Conservation (phyloP, 2,113 vertebrate genomes). For the Coregonus clupeaformis region DNA sequence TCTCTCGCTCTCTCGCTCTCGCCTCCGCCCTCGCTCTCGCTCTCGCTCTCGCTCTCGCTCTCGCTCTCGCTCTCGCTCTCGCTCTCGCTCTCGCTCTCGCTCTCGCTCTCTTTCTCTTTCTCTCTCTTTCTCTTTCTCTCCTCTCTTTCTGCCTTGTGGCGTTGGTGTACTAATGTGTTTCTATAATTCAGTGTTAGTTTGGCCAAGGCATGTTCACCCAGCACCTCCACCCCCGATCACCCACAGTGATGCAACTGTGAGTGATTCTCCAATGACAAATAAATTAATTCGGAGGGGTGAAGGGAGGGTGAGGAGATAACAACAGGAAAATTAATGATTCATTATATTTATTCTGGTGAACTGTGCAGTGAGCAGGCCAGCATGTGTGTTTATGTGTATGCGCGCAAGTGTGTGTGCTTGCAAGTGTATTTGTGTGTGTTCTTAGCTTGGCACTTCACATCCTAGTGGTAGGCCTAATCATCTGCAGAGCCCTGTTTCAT, state of each 20-base stretch:
- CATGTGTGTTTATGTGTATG: too few species aligned
- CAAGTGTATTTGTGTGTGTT: too few species aligned
- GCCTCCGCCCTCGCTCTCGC: too few species aligned
- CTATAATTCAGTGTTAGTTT: conserved; percentile 29
- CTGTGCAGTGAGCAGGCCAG: background rate
- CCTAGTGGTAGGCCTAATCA: too few species aligned
- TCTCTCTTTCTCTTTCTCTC: background rate
- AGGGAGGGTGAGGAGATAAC: background rate
- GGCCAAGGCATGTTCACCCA: conserved; percentile 6
- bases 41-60: background rate
- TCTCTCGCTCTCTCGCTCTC: background rate
- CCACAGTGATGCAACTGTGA: conserved; percentile 11
- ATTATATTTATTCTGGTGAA: conserved; percentile 24
- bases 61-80: background rate
- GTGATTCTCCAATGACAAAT: conserved; percentile 21
- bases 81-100: background rate
- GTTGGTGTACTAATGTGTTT: conserved; percentile 15
- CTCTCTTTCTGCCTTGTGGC: background rate
- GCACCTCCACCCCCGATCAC: background rate
- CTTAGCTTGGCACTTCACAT: too few species aligned
- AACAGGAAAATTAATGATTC: conserved; percentile 17
- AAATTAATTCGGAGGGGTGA: conserved; percentile 16
- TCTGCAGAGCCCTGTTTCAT: too few species aligned
- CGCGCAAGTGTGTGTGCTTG: background rate
- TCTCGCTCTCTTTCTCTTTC: background rate